Conservation (phyloP, 2,888 invertebrate genomes). For the Dicycla oo region DNA sequence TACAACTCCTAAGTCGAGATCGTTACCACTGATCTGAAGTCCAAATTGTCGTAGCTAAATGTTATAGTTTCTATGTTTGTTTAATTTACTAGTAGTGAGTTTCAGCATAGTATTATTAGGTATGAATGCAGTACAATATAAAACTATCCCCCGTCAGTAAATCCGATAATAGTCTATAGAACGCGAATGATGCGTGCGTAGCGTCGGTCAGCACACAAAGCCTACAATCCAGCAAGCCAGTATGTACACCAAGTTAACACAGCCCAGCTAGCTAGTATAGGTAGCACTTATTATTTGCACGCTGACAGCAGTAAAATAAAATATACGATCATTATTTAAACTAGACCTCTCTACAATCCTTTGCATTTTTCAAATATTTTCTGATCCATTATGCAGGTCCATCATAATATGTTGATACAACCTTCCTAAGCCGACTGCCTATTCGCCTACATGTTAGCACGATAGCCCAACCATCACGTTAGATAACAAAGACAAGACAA, state of each 20-base stretch:
- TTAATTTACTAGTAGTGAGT: neutral
- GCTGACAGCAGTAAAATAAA: neutral
- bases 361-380: neutral
- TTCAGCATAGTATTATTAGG: neutral
- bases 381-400: neutral
- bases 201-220: conserved; percentile 8
- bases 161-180: conserved; percentile 40
- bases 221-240: conserved; percentile 10
- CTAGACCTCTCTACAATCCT: too few relatives aligned
- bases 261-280: neutral
- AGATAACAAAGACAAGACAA: neutral
- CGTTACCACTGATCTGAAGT: neutral
- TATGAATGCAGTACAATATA: conserved; percentile 5
- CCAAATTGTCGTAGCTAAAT: neutral
- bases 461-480: neutral
- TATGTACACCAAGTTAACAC: conserved; percentile 13
- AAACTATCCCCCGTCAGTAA: conserved; percentile 15
- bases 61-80: neutral
- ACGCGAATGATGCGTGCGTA: conserved; percentile 10
- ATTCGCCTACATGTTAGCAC: neutral
- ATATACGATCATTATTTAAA: too few relatives aligned
- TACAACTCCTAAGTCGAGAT: too few relatives aligned
- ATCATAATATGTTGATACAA: neutral
- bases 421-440: neutral
- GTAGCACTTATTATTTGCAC: conserved; percentile 6